Evolutionary conservation across 30 jellyfish, hydroid and myxozoan genomes (phyloP).

Genomic region (Sanderia malayensis): DNA sequence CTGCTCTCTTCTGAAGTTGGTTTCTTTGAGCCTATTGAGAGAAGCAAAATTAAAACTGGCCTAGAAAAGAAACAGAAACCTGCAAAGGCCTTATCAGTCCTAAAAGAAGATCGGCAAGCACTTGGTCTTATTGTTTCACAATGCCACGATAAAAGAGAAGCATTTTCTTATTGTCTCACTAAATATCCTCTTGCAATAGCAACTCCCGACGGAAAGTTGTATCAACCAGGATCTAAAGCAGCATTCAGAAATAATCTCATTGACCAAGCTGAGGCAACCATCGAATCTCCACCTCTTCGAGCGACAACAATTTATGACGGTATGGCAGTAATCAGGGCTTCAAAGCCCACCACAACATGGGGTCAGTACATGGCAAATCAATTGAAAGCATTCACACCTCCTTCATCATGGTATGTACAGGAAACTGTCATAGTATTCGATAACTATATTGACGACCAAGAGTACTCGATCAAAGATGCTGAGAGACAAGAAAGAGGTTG

Average conservation of each 20-base stretch:
- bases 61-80: neutral
- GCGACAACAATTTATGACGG: neutral
- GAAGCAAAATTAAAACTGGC: constrained; percentile 36
- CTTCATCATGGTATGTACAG: neutral
- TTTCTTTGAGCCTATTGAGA: too few species aligned
- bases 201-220: neutral
- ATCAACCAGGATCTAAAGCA: constrained; percentile 13
- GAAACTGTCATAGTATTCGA: neutral
- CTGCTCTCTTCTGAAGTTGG: too few species aligned
- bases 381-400: neutral
- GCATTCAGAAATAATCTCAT: neutral
- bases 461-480: neutral
- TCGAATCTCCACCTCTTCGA: neutral
- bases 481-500: too few species aligned
- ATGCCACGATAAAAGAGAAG: constrained; percentile 15
- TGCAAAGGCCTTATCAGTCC: neutral
- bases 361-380: neutral
- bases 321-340: neutral
- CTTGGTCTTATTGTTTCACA: constrained; percentile 13
- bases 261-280: constrained; percentile 2
- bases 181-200: constrained; percentile 6
- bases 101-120: constrained; percentile 40
- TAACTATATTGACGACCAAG: neutral
- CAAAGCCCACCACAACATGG: neutral
- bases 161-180: neutral